phyloP scores from a whole-genome alignment of 2,113 vertebrate species.

The Heterochromis multidens region DNA sequence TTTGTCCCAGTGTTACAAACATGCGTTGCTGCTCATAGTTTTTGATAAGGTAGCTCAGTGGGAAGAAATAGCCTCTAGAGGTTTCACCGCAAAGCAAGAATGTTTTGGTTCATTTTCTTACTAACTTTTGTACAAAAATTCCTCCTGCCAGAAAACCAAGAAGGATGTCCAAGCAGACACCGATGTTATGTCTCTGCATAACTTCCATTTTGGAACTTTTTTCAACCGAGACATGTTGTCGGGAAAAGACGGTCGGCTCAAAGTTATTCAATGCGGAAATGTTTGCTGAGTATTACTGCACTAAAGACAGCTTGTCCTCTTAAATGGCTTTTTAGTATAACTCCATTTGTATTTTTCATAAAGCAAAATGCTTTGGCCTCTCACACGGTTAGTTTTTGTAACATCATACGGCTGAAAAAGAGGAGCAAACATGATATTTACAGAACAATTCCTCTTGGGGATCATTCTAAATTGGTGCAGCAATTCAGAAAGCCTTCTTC shows the following conservation, averaged over 20 bases:
- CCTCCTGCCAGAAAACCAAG: not conserved
- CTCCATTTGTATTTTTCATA: constrained; percentile 8
- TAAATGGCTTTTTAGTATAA: constrained; percentile 8
- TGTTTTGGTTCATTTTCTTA: not conserved
- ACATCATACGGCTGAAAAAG: not conserved
- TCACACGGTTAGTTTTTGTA: not conserved
- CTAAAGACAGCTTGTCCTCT: not conserved
- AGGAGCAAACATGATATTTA: constrained; percentile 10
- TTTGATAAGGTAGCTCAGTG: not conserved
- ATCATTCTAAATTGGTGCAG: not conserved
- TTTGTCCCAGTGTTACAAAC: not conserved
- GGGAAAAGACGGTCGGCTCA: not conserved
- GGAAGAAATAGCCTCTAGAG: not conserved
- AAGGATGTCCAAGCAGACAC: not conserved
- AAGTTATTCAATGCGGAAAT: too few species aligned
- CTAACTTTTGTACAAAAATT: not conserved
- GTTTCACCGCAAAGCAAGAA: too few species aligned
- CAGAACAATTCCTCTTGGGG: not conserved
- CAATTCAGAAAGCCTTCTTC: constrained; percentile 3
- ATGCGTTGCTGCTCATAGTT: not conserved
- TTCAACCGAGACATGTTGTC: not conserved
- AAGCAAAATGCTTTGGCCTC: not conserved
- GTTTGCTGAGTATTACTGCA: too few species aligned
- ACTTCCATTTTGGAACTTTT: not conserved
- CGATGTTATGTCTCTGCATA: not conserved